phyloP scores from a whole-genome alignment of 1,140 invertebrate species.

The Hylyphantes graminicola region DNA sequence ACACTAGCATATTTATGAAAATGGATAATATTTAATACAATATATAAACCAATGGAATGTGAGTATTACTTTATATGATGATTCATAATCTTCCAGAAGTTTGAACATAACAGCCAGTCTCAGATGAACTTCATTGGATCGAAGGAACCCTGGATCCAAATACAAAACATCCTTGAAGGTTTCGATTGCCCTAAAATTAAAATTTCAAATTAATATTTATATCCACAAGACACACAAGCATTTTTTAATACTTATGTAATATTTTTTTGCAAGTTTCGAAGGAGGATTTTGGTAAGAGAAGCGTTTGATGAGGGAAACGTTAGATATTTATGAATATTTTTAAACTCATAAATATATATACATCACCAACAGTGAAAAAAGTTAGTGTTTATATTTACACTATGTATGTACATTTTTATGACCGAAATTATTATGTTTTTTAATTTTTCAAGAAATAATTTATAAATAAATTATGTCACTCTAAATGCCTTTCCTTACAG shows the following conservation, averaged over 20 bases:
- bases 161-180: conserved; percentile 92
- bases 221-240: background rate
- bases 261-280: background rate
- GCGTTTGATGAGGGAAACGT: background rate
- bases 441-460: too few relatives aligned
- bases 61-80: conserved; percentile 76
- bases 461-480: too few relatives aligned
- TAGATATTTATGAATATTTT: background rate
- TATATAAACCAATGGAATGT: too few relatives aligned
- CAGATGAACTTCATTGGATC: conserved; percentile 91
- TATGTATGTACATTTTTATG: too few relatives aligned
- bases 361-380: background rate
- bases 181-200: conserved; percentile 83
- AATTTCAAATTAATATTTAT: conserved; percentile 37
- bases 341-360: background rate
- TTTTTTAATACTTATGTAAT: background rate
- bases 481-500: too few relatives aligned
- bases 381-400: too few relatives aligned
- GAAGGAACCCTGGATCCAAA: conserved; percentile 85
- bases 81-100: conserved; percentile 85
- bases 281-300: too few relatives aligned
- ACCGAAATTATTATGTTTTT: too few relatives aligned
- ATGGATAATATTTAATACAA: too few relatives aligned
- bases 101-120: conserved; percentile 94
- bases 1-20: too few relatives aligned